phyloP scores from a whole-genome alignment of 2,888 invertebrate genomes.

The Limulus polyphemus region DNA sequence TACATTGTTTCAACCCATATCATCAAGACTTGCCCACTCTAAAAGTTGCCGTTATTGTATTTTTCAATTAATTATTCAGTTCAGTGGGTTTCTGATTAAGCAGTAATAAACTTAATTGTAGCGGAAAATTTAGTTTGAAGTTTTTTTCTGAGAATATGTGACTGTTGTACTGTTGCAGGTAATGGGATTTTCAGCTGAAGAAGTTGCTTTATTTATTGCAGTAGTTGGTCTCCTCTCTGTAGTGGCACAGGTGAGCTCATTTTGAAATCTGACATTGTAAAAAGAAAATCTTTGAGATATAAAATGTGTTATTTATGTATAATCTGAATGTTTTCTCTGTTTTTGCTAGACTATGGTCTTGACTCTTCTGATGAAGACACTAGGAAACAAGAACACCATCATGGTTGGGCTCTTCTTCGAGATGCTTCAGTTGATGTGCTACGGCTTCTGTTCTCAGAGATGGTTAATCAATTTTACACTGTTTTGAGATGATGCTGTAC shows the following conservation, averaged over 20 bases:
- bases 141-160: conserved; percentile 13
- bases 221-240: conserved; percentile 92
- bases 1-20: too few species aligned
- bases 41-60: too few species aligned
- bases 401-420: conserved; percentile 93
- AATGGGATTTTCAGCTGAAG: conserved; percentile 87
- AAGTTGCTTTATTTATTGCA: conserved; percentile 96
- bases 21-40: too few species aligned
- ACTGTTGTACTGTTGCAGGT: conserved; percentile 40
- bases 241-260: conserved; percentile 61
- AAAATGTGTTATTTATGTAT: neutral
- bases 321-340: neutral
- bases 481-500: too few species aligned
- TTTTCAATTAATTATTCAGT: too few species aligned
- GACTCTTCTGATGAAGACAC: conserved; percentile 65
- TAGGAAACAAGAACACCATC: conserved; percentile 93
- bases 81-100: too few species aligned
- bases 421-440: conserved; percentile 93
- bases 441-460: conserved; percentile 86
- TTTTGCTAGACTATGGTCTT: conserved; percentile 40
- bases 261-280: too few species aligned
- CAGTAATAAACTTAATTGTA: too few species aligned
- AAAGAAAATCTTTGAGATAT: too few species aligned
- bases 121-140: neutral
- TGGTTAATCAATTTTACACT: conserved; percentile 45